Evolutionary conservation across 2,888 invertebrate species (phyloP).

Genomic region (Plagodis dolabraria): DNA sequence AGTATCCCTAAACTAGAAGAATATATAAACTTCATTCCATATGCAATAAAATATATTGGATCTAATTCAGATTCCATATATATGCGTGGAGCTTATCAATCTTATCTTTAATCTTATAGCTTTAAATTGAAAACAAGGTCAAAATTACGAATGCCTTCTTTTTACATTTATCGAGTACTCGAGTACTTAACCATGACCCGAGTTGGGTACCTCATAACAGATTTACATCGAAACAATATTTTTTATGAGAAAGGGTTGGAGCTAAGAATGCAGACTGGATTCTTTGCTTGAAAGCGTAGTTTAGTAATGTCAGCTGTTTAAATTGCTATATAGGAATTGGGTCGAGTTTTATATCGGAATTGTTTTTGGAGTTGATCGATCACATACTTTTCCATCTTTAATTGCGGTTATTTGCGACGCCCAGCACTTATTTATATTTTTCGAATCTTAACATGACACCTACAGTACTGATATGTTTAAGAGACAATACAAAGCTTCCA

Average conservation of each 20-base stretch:
- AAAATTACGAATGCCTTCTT: conserved; percentile 4
- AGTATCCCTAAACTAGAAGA: too few relatives aligned
- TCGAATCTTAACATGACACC: too few relatives aligned
- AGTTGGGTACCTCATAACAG: conserved; percentile 8
- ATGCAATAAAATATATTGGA: too few relatives aligned
- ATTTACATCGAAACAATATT: conserved; percentile 10
- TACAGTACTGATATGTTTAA: too few relatives aligned
- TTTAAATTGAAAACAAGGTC: conserved; percentile 21
- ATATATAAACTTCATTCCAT: too few relatives aligned
- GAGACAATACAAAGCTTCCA: too few relatives aligned
- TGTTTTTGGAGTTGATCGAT: not conserved
- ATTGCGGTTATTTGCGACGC: too few relatives aligned
- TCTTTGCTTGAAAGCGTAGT: conserved; percentile 12
- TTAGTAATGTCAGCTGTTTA: conserved; percentile 10
- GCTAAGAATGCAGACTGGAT: conserved; percentile 14
- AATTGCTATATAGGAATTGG: conserved; percentile 11
- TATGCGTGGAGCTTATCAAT: not conserved
- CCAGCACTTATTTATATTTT: too few relatives aligned
- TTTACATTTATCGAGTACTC: conserved; percentile 8
- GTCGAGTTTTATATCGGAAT: conserved; percentile 8
- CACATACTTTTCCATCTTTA: too few relatives aligned
- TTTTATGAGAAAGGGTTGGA: conserved; percentile 15
- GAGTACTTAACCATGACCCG: conserved; percentile 20
- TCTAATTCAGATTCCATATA: not conserved
- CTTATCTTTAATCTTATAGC: conserved; percentile 5